Percentiles rank a stretch among this genome's conserved stretches.
These are phyloP conservation scores for Bembecia ichneumoniformis DNA, from an alignment of 2,888 invertebrate genomes.

Conservation along the genomic window DNA sequence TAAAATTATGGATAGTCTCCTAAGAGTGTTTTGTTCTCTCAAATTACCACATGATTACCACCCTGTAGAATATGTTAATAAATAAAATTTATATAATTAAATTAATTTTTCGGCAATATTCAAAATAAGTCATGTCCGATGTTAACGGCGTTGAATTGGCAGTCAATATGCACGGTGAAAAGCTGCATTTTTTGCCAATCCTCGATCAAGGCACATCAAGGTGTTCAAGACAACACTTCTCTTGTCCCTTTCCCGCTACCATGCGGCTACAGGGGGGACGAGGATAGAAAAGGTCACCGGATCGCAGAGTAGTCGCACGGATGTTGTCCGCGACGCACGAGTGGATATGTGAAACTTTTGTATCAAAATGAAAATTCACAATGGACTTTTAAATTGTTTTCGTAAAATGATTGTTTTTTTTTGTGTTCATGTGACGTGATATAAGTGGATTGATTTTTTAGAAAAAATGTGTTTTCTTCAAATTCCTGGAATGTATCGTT, in stretches of 20 bases:
- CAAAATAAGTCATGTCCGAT: background rate
- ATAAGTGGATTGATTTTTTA: background rate
- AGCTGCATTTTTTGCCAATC: slow-evolving; percentile 18
- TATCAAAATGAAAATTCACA: background rate
- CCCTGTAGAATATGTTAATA: too few species aligned
- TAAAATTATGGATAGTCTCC: too few species aligned
- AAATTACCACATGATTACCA: too few species aligned
- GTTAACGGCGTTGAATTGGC: background rate
- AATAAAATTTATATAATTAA: too few species aligned
- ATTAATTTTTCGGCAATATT: too few species aligned
- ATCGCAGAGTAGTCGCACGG: slow-evolving; percentile 24
- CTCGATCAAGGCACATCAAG: slow-evolving; percentile 12
- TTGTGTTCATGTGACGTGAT: background rate
- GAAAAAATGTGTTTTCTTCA: background rate
- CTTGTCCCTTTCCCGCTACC: slow-evolving; percentile 16
- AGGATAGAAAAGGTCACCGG: slow-evolving; percentile 21
- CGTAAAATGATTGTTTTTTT: background rate
- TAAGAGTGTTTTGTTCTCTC: too few species aligned
- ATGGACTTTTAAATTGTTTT: background rate
- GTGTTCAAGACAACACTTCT: slow-evolving; percentile 17
- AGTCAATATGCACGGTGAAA: slow-evolving; percentile 9
- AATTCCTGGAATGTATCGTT: background rate
- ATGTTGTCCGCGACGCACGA: slow-evolving; percentile 44
- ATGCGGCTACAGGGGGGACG: slow-evolving; percentile 9
- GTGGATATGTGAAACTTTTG: slow-evolving; percentile 18